Percentiles rank a stretch among this genome's conserved stretches.
phyloP scores from a whole-genome alignment of 2,113 vertebrate genomes.

The Chamaetylas fuelleborni region DNA sequence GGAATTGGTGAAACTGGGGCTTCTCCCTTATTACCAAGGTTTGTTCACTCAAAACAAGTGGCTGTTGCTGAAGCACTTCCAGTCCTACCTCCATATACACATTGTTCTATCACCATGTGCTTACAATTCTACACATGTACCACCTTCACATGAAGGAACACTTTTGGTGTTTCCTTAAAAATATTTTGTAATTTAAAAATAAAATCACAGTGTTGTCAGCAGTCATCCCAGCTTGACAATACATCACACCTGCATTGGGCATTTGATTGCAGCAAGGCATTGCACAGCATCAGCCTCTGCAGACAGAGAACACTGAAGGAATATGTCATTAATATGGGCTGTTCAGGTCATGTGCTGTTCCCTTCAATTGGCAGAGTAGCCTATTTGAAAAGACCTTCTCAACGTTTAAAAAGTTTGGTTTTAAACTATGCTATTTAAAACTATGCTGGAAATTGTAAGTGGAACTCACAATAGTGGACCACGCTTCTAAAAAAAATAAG shows the following conservation, averaged over 20 bases:
- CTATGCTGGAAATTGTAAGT: not conserved
- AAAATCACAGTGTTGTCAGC: not conserved
- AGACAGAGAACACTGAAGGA: not conserved
- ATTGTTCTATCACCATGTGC: not conserved
- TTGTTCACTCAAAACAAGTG: not conserved
- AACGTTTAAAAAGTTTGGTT: not conserved
- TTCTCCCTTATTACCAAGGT: not conserved
- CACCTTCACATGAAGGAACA: not conserved
- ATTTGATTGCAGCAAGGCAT: not conserved
- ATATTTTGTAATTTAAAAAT: not conserved
- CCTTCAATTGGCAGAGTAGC: not conserved
- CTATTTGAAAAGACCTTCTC: not conserved
- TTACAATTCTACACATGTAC: not conserved
- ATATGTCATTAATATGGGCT: not conserved
- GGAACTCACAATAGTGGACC: not conserved
- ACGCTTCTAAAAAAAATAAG: not conserved
- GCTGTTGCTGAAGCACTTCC: not conserved
- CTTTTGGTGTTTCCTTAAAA: not conserved
- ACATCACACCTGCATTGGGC: rapidly evolving
- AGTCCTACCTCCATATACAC: not conserved
- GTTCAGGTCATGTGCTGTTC: not conserved
- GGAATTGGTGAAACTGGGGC: not conserved
- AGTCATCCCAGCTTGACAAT: not conserved
- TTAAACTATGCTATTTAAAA: not conserved
- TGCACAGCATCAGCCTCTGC: not conserved